Evolutionary conservation across 2,888 invertebrate genomes (phyloP), one percentile per base, ranked within the genome.

Genomic region (Cryptocephalus moraei): DNA sequence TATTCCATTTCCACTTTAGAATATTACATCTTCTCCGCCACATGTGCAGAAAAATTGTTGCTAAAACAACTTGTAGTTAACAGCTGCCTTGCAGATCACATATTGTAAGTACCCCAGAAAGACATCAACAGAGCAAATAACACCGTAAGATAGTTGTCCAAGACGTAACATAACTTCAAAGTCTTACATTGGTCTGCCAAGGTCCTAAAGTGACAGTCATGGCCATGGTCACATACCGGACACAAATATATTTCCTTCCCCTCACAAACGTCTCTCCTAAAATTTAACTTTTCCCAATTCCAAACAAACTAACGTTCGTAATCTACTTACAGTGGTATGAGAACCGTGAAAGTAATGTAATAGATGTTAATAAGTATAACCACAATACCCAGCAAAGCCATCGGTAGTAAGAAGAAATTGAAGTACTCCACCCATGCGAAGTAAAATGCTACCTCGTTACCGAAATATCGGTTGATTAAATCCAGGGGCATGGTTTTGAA

Each of bases 401-500:
- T 70, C 6, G 73, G 62, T 11, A 73, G 63, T 39, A 78, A 59
- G 66, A 74, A 73, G 45, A 64, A 63, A 10, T 74, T 75, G 57
- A 76, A 78, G 58, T 74, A 77, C 11, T 73, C 76, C 41, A 75
- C 61, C 71, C 76, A 78, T 8, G 75, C 75, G 59, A 77, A 78
- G 56, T 77, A 78, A 46, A 78, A 68, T 0, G 71, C 74, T 14
- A 76, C 65, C 65, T 78, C 75, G 42, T 73, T 71, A 4, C 78
- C 78, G 59, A 74, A 76, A 61, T 78, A 78, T 50, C 72, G 67
- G 45, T 75, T 66, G 38, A 82, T 73, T 33, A 78, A 63, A 58
- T 78, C 75, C 8, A 81, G 59, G 0, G 82, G 81, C 60, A 82
- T 81, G 44, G 73, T 69, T 62, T 77, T 80, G 63, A 74, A 76